Base-by-base conservation (phyloP, 2,888 invertebrate genomes). In the Ochropleura leucogaster region DNA sequence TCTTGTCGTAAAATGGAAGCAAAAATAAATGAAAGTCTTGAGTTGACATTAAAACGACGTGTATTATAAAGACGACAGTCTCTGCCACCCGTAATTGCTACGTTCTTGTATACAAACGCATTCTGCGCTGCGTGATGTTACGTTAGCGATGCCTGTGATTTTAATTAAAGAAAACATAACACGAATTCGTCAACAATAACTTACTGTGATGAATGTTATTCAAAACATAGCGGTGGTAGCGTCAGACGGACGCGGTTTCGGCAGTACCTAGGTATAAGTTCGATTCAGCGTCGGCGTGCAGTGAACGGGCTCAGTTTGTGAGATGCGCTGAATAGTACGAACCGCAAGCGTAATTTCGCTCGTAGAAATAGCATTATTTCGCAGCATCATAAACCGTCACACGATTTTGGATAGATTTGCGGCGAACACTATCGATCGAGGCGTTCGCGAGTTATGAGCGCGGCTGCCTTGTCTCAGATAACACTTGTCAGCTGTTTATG, bases 381-480 rank as follows among this genome's bases (percentile, higher is more conserved):
- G 86, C 82, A 85, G 81, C 88, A 84, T 90, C 88, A 92, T 90
- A 91, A 89, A 89, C 87, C 85, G 87, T 89, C 88, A 88, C 81
- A 76, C 84, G 86, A 89, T 90, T 89, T 90, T 82, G 84, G 84
- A 89, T 90, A 87, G 89, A 89, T 90, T 90, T 91, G 90, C 84
- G 87, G 87, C 76, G 74, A 86, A 82, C 70, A 80, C 71, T 89
- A 92, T 92, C 85, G 91, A 92, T 90, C 87, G 80, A 63, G 72
- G 69, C 78, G 73, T 82, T 79, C 77, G 80, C 84, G 78, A 89
- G 88, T 87, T 88, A 90, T 86, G 87, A 85, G 79, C 87, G 84
- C 83, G 89, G 86, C 89, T 91, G 90, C 85, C 85, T 86, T 89
- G 88, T 89, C 89, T 89, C 89, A 88, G 90, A 91, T 92, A 91